phyloP scores from a whole-genome alignment of 2,113 vertebrate species.

The Heloderma charlesbogerti region DNA sequence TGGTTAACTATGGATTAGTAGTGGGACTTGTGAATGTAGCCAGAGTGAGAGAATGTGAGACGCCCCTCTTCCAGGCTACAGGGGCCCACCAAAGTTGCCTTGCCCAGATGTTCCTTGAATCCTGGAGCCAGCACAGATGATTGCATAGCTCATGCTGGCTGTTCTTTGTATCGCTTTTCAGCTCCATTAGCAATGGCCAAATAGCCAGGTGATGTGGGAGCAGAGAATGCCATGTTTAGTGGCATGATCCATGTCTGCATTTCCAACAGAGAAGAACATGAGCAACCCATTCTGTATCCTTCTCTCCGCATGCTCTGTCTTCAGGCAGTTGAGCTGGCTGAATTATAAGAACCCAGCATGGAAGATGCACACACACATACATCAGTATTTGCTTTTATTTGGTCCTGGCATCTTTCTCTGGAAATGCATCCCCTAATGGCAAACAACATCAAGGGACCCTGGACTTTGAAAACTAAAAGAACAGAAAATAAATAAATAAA shows the following conservation, averaged over 20 bases:
- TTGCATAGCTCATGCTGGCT: constrained; percentile 64
- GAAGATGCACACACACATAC: constrained; percentile 52
- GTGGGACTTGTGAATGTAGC: background rate
- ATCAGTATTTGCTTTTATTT: constrained; percentile 52
- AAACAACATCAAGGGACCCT: constrained; percentile 68
- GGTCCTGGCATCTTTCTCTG: constrained; percentile 59
- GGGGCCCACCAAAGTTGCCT: too few species aligned
- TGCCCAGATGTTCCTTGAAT: background rate
- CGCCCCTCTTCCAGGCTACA: background rate
- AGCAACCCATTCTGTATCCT: constrained; percentile 47
- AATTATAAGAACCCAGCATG: constrained; percentile 66
- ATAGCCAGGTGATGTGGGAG: constrained; percentile 70
- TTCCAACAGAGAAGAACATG: constrained; percentile 62
- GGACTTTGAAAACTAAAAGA: constrained; percentile 74
- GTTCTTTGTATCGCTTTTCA: constrained; percentile 71
- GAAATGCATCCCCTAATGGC: constrained; percentile 69
- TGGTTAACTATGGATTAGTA: too few species aligned
- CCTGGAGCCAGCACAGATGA: constrained; percentile 42
- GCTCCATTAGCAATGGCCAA: constrained; percentile 73
- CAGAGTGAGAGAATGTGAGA: too few species aligned
- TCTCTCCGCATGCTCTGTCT: constrained; percentile 55
- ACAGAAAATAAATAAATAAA: constrained; percentile 61
- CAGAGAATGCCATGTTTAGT: constrained; percentile 74
- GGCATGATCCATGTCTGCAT: constrained; percentile 71
- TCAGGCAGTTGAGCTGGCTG: constrained; percentile 62